Conservation (phyloP, 2,113 vertebrate genomes). For the Pleuronectes platessa region DNA sequence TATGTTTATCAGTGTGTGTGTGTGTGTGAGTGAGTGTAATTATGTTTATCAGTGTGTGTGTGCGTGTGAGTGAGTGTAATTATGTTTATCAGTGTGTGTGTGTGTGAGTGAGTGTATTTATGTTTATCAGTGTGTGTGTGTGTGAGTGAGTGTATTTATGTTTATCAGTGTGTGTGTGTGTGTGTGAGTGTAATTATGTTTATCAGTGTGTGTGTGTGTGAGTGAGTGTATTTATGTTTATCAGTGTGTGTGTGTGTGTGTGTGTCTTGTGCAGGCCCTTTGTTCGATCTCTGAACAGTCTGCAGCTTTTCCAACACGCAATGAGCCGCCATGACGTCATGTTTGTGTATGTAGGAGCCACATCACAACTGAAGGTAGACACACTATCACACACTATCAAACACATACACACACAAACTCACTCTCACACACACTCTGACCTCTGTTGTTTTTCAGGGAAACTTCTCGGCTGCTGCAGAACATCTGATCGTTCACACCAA, state of each 20-base stretch:
- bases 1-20: no score
- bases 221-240: no score
- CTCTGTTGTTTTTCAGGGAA: conserved; percentile 81
- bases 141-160: no score
- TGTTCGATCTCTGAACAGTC: conserved; percentile 88
- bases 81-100: no score
- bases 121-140: no score
- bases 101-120: no score
- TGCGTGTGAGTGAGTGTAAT: no score
- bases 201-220: no score
- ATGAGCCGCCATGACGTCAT: conserved; percentile 87
- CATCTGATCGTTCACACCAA: conserved; percentile 90
- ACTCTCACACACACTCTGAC: conserved; percentile 3
- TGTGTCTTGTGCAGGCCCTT: conserved; percentile 80
- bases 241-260: background rate
- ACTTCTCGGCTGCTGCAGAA: conserved; percentile 89
- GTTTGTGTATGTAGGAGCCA: conserved; percentile 93
- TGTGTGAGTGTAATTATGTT: no score
- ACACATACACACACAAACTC: background rate
- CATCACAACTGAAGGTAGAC: conserved; percentile 90
- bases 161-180: no score
- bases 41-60: background rate
- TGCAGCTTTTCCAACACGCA: conserved; percentile 91
- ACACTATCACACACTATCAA: background rate
- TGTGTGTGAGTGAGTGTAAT: no score